Evolutionary conservation across 2,797 vertebrate genomes (phyloP).

Genomic region (Limosa lapponica): DNA sequence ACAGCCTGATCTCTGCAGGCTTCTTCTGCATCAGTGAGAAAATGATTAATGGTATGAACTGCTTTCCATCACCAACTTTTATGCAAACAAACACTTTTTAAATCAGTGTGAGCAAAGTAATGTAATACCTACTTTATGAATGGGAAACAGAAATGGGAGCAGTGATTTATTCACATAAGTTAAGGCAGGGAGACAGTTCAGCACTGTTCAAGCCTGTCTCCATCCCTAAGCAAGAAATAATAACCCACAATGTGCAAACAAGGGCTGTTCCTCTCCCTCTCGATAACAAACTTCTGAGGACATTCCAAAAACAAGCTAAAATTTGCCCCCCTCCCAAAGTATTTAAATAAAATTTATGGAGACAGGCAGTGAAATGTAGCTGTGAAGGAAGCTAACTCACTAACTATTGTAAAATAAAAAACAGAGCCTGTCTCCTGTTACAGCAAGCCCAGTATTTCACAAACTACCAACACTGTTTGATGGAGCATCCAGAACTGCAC

Average conservation of each 20-base stretch:
- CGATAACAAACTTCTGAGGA: not conserved
- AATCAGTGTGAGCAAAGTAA: not conserved
- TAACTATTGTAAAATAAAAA: not conserved
- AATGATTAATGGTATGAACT: not conserved
- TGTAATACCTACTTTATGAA: not conserved
- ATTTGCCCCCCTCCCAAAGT: fast-evolving
- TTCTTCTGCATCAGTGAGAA: not conserved
- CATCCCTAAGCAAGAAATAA: not conserved
- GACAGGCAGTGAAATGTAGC: not conserved
- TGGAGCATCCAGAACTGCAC: not conserved
- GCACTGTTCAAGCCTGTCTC: not conserved
- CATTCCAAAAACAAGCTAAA: not conserved
- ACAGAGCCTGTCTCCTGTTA: not conserved
- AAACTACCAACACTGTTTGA: not conserved
- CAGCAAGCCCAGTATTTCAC: not conserved
- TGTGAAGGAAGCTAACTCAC: not conserved
- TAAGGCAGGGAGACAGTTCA: not conserved
- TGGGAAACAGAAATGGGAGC: not conserved
- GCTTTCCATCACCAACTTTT: not conserved
- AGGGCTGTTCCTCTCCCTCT: not conserved
- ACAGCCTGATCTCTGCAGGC: not conserved
- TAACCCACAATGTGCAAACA: not conserved
- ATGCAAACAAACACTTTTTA: not conserved
- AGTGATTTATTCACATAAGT: not conserved
- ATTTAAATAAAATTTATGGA: not conserved